Evolutionary conservation across 2,797 vertebrate species (phyloP), one percentile per base, ranked within the genome.

Genomic region (Microctenopoma steveboyesi): DNA sequence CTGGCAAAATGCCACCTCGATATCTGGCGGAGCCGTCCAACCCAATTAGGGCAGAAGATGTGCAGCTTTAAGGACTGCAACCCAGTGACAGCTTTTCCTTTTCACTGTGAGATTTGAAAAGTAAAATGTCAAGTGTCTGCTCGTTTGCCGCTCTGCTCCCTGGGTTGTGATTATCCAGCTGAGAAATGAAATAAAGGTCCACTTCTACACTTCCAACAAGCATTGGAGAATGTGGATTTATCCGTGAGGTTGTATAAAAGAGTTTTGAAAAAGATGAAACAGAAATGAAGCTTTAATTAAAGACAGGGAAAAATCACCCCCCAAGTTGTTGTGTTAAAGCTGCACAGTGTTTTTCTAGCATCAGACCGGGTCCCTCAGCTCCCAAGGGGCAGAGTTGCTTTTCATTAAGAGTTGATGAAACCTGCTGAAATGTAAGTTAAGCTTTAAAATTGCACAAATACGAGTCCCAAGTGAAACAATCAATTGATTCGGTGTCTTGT

Each of bases 1-100:
- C 57, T 71, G 1, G 82, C 75, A 88, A 92, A 94, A 92, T 92
- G 89, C 87, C 90, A 90, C 86, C 88, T 90, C 88, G 16, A 86
- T 92, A 92, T 90, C 85, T 79, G 76, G 80, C 83, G 55, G 55
- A 79, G 83, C 76, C 78, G 43, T 88, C 69, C 84, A 63, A 69
- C 84, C 91, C 92, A 93, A 93, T 94, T 93, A 94, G 89, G 70
- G 49, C 81, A 28, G 78, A 64, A 70, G 72, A 89, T 81, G 81
- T 68, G 83, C 61, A 46, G 83, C 83, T 82, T 76, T 58, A 54
- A 60, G 64, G 72, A 73, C 59, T 59, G 53, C 9, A 74, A 58
- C 71, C 66, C 18, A 0, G 61, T 64, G 79, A 77, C 72, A 70
- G 2, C 33, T 48, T 55, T 53, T 85, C 60, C 43, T 78, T 72